Evolutionary conservation across 2,797 vertebrate genomes (phyloP).

Genomic region (Chloroceryle amazona): DNA sequence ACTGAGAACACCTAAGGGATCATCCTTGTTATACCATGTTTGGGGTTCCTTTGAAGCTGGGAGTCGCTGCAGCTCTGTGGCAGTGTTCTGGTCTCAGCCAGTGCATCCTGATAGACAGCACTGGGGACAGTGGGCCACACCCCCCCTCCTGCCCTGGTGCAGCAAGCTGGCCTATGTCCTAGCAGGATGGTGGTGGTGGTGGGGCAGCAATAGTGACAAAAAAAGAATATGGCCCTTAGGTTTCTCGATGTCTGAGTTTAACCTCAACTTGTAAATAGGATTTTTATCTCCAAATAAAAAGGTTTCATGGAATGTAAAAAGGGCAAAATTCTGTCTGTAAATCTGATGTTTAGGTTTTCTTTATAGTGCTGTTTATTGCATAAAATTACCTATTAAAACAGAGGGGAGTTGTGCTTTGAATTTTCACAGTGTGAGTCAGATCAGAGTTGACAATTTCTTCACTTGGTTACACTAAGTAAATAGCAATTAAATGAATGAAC

Average conservation of each 20-base stretch:
- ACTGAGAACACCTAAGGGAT: neutral
- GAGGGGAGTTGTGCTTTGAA: neutral
- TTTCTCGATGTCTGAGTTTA: neutral
- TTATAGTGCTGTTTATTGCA: neutral
- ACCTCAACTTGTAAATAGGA: neutral
- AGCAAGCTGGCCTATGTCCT: neutral
- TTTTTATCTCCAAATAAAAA: neutral
- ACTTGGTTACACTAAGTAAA: neutral
- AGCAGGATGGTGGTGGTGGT: too few species aligned
- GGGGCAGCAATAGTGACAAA: too few species aligned
- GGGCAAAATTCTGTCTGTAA: neutral
- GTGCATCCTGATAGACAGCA: rapidly evolving
- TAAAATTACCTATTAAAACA: neutral
- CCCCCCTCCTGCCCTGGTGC: rapidly evolving
- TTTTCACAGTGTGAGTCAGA: neutral
- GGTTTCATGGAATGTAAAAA: neutral
- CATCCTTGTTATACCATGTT: rapidly evolving
- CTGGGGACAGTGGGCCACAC: rapidly evolving
- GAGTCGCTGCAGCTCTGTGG: neutral
- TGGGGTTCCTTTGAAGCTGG: neutral
- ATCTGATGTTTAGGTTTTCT: neutral
- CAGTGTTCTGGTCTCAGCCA: rapidly evolving
- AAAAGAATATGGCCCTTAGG: neutral
- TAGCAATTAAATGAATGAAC: neutral
- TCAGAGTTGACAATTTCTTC: neutral